Percentiles rank a stretch among this genome's conserved stretches.
Conservation (phyloP, 2,888 invertebrate species). For the Drosophila engyochracea region DNA sequence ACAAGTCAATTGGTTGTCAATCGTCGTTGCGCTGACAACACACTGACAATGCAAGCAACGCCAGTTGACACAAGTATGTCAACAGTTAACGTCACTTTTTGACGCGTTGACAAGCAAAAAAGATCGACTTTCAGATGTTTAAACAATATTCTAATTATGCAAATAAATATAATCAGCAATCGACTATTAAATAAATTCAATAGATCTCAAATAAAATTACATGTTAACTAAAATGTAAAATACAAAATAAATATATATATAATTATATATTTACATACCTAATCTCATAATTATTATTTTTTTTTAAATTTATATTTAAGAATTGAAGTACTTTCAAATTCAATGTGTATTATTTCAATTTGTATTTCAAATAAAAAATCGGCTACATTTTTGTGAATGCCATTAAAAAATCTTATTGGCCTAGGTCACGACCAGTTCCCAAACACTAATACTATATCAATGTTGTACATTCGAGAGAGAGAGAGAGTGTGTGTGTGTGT, state of each 20-base stretch:
- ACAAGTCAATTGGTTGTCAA: not conserved
- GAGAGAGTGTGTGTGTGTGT: not conserved
- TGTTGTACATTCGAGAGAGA: not conserved
- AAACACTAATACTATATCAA: constrained; percentile 1
- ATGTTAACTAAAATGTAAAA: too few relatives aligned
- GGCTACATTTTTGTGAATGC: not conserved
- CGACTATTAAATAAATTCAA: not conserved
- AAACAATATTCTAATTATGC: not conserved
- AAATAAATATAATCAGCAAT: not conserved
- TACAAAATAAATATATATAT: not conserved
- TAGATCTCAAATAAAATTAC: not conserved
- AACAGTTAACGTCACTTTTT: not conserved
- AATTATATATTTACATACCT: not conserved
- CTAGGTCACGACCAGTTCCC: constrained; percentile 20
- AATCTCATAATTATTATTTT: not conserved
- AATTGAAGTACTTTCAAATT: not conserved
- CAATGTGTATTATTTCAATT: not conserved
- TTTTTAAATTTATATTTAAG: not conserved
- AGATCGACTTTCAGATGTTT: not conserved
- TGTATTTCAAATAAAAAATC: not conserved
- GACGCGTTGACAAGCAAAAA: not conserved
- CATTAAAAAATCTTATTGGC: constrained; percentile 7
- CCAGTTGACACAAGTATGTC: not conserved
- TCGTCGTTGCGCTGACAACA: not conserved
- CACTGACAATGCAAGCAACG: not conserved